phyloP scores from a whole-genome alignment of 2,888 invertebrate genomes.

The Hyalella azteca region DNA sequence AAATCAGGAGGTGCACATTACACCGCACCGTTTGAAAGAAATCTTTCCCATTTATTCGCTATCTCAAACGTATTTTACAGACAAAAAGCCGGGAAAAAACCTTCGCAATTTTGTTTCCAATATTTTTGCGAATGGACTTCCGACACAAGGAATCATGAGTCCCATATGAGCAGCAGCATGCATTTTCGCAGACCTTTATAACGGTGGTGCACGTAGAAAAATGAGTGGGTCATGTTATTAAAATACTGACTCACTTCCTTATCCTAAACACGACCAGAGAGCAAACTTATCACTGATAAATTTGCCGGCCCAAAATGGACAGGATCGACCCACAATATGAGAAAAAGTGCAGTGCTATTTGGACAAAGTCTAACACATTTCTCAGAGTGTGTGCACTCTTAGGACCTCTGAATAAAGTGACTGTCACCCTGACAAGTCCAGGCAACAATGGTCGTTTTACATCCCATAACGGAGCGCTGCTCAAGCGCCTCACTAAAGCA shows the following conservation, averaged over 20 bases:
- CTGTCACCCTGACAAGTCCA: background rate
- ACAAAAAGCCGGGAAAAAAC: too few species aligned
- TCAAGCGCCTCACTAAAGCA: background rate
- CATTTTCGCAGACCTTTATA: background rate
- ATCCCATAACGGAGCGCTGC: background rate
- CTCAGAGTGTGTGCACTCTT: too few species aligned
- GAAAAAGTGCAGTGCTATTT: too few species aligned
- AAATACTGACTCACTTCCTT: too few species aligned
- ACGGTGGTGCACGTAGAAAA: too few species aligned
- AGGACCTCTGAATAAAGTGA: constrained; percentile 15
- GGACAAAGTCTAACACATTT: too few species aligned
- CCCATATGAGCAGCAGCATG: background rate
- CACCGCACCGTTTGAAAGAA: too few species aligned
- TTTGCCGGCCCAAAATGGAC: background rate
- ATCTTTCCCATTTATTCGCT: background rate
- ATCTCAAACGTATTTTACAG: background rate
- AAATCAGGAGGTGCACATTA: background rate
- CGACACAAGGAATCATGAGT: background rate
- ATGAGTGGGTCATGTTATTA: too few species aligned
- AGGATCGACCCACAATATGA: too few species aligned
- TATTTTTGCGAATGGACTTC: background rate
- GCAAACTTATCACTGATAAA: too few species aligned
- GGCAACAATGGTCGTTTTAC: constrained; percentile 14
- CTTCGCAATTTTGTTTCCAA: background rate
- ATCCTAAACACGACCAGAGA: too few species aligned